Base-by-base conservation (phyloP, 2,888 invertebrate species). In the Lottia scabra region DNA sequence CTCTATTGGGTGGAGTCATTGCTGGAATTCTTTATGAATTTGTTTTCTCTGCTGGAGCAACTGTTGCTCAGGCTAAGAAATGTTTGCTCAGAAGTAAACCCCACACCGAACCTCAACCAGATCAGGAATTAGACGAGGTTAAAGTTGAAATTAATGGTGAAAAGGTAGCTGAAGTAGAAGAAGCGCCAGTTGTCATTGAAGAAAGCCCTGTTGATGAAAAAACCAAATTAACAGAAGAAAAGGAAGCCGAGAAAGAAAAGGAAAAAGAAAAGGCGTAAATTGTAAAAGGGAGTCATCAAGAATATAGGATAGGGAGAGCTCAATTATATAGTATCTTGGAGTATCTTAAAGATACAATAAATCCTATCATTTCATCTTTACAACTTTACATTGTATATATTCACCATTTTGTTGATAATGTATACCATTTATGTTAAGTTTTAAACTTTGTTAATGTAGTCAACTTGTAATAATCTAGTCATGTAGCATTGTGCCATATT, bases 1-100 rank as follows among this genome's bases (percentile, higher is more conserved):
- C 84, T 27, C 65, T 82, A 65, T 76, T 80, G 10, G 84, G 84
- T 6, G 83, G 81, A 8, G 69, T 81, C 6, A 69, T 81, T 3
- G 84, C 84, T 12, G 83, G 81, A 26, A 70, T 84, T 0, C 67
- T 84, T 63, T 84, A 84, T 70, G 83, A 82, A 69, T 84, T 81
- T 74, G 75, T 84, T 65, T 84, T 83, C 72, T 79, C 84, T 26
- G 84, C 81, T 46, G 80, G 80, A 23, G 83, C 83, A 23, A 78
- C 80, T 6, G 79, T 80, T 71, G 71, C 76, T 12, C 71, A 80
- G 67, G 81, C 81, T 46, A 80, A 75, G 75, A 81, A 80, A 65
- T 83, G 80, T 67, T 76, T 83, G 19, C 76, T 80, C 16, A 74
- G 80, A 63, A 80, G 80, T 76, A 75, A 80, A 70, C 76, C 80